Conservation (phyloP, 2,797 vertebrate genomes). For the Sebastes vulpes region DNA sequence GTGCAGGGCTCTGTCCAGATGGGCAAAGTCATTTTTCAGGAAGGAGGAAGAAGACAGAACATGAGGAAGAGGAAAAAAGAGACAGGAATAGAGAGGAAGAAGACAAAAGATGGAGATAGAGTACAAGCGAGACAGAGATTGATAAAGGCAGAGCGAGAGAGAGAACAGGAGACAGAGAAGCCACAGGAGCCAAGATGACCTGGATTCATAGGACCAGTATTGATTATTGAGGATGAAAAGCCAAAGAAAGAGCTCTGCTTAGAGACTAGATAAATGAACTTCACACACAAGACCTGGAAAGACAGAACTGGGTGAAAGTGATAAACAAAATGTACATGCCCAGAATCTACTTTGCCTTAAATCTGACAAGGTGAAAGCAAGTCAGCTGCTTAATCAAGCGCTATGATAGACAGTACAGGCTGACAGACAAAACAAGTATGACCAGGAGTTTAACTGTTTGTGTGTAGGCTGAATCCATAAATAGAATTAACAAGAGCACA, state of each 20-base stretch:
- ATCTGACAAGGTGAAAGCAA: conserved; percentile 41
- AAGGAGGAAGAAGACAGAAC: conserved; percentile 45
- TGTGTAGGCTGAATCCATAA: conserved; percentile 17
- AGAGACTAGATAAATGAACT: conserved; percentile 60
- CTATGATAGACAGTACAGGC: conserved; percentile 26
- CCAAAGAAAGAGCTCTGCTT: conserved; percentile 49
- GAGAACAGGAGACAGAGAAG: conserved; percentile 54
- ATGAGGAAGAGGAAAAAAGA: conserved; percentile 57
- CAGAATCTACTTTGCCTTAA: conserved; percentile 25
- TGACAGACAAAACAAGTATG: conserved; percentile 24
- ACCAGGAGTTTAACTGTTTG: conserved; percentile 13
- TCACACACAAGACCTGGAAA: conserved; percentile 17
- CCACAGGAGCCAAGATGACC: conserved; percentile 72
- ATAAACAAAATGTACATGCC: conserved; percentile 29
- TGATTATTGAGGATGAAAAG: conserved; percentile 78
- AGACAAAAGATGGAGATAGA: conserved; percentile 53
- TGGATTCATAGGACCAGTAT: conserved; percentile 80
- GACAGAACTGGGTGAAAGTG: conserved; percentile 41
- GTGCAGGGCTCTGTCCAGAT: conserved; percentile 71
- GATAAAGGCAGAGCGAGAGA: conserved; percentile 60
- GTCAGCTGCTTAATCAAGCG: conserved; percentile 34
- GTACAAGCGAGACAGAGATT: conserved; percentile 60
- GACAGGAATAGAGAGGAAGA: conserved; percentile 41
- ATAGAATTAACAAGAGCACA: conserved; percentile 52
- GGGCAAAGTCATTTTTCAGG: conserved; percentile 75